Evolutionary conservation across 1,140 invertebrate species (phyloP), one percentile per base, ranked within the genome.

Genomic region (Wiebesia pumilae): DNA sequence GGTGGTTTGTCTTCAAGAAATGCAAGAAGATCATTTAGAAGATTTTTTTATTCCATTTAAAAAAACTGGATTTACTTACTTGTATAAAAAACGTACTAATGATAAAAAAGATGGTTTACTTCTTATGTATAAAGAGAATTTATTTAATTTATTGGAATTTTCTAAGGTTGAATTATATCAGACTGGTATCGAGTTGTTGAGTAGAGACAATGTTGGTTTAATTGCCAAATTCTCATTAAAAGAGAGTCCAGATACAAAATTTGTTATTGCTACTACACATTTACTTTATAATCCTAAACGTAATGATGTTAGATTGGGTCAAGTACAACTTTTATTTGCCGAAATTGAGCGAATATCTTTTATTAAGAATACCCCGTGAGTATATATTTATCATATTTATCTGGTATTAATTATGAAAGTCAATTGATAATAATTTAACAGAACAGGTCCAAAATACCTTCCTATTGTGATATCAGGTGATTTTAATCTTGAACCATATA

Each of bases 251-350:
- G 78, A 91, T 1, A 93, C 92, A 12, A 93, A 96, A 35, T 92
- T 98, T 78, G 95, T 97, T 43, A 95, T 99, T 0, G 97, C 97
- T 10, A 99, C 97, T 7, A 99, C 98, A 0, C 98, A 99, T 94
- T 94, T 99, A n/a, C 93, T 99, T 12, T 99, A 97, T 91, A 99
- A 99, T 95, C 98, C 97, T 0, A 96, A 94, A 89, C 93, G 98
- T 43, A 96, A 97, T 38, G 98, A 99, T 92, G 95, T 99, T 0
- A 96, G 98, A 90, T 94, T 99, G 30, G 98, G 97, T 0, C 98
- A 99, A 93, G 93, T 95, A 35, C 95, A 97, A 90, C 90, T 98
- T 65, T 92, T 99, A 7, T 93, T 99, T 27, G 95, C 97, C 0
- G 97, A 98, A 93, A 94, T 99, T 21, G 97, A 98, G 85, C 94